Evolutionary conservation across 2,797 vertebrate species (phyloP).

Genomic region (Varecia variegata): DNA sequence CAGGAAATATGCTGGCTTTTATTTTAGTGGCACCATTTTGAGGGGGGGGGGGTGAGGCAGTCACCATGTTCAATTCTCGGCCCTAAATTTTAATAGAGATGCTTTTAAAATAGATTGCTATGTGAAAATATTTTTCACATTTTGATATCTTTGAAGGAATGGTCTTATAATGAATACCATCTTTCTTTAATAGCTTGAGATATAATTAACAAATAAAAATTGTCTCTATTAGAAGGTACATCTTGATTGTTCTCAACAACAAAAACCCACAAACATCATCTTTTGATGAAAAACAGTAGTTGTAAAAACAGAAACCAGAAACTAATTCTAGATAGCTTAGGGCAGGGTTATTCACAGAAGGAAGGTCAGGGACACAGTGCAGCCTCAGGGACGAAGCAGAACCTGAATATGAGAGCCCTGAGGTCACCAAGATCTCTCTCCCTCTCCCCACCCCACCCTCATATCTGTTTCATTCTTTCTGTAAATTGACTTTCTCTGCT

Average conservation of each 20-base stretch:
- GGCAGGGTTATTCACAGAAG: not conserved
- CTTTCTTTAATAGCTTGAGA: not conserved
- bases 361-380: not conserved
- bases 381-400: not conserved
- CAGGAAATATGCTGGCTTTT: conserved; percentile 54
- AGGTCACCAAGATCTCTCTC: not conserved
- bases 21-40: not conserved
- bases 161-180: not conserved
- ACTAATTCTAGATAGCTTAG: not conserved
- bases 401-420: not conserved
- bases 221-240: not conserved
- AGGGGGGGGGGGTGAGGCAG: accelerated
- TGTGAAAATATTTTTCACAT: not conserved
- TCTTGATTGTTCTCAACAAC: not conserved
- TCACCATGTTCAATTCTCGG: not conserved
- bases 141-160: not conserved
- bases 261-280: not conserved
- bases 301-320: not conserved
- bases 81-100: not conserved
- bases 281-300: not conserved
- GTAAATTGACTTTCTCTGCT: not conserved
- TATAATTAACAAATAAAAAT: not conserved
- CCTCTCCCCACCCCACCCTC: not conserved
- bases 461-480: not conserved
- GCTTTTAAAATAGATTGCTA: not conserved